A percentile compares a stretch with the other conserved stretches of the same genome.
Conservation (phyloP, 1,140 invertebrate genomes). For the Sipha flava region DNA sequence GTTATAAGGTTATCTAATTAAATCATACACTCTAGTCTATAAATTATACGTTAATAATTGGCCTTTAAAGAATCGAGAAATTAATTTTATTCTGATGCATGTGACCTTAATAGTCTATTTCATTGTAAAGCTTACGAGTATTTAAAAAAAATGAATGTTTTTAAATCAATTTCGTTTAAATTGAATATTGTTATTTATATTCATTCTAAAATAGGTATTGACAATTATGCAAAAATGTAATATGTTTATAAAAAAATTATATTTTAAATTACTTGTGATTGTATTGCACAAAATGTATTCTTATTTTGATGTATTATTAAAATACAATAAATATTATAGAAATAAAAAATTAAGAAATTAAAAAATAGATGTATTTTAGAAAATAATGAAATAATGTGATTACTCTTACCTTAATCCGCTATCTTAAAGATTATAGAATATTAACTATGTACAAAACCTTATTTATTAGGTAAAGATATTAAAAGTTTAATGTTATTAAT, state of each 20-base stretch:
- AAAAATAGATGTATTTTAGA: too few relatives aligned
- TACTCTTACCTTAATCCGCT: too few relatives aligned
- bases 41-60: background rate
- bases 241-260: background rate
- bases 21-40: background rate
- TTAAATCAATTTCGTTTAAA: background rate
- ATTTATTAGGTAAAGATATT: background rate
- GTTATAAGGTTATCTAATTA: background rate
- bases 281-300: too few relatives aligned
- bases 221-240: background rate
- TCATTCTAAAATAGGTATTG: background rate
- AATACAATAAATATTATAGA: too few relatives aligned
- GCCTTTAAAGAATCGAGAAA: background rate
- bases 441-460: background rate
- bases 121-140: background rate
- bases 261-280: too few relatives aligned
- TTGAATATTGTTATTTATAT: background rate
- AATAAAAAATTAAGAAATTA: too few relatives aligned
- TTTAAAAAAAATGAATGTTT: background rate
- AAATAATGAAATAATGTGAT: too few relatives aligned
- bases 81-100: background rate
- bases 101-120: background rate
- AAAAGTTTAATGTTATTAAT: background rate
- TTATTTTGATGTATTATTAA: too few relatives aligned
- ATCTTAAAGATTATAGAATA: too few relatives aligned